Evolutionary conservation across 2,888 invertebrate species (phyloP).

Genomic region (Cataglyphis cursor): DNA sequence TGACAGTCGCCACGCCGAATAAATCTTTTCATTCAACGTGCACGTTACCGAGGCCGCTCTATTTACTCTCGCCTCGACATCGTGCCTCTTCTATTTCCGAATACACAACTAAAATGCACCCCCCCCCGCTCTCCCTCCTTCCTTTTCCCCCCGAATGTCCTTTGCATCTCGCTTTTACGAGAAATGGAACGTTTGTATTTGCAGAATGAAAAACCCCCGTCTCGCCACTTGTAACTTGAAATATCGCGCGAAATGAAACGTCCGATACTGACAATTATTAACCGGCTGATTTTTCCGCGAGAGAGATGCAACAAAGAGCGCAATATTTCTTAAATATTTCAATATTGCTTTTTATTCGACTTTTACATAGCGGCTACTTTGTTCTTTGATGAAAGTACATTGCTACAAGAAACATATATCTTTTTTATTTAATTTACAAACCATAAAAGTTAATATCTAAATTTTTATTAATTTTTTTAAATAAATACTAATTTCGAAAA

Average conservation of each 20-base stretch:
- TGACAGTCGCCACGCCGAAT: constrained; percentile 34
- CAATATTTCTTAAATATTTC: constrained; percentile 31
- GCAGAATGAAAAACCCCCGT: constrained; percentile 31
- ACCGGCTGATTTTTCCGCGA: constrained; percentile 23
- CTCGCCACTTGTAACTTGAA: constrained; percentile 44
- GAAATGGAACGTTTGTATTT: constrained; percentile 42
- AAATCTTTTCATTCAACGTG: constrained; percentile 53
- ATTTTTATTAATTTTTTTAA: constrained; percentile 7
- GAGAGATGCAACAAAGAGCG: not conserved
- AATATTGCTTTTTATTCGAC: constrained; percentile 19
- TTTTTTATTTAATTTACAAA: not conserved
- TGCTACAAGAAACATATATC: not conserved
- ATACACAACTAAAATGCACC: constrained; percentile 46
- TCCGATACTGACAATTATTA: constrained; percentile 52
- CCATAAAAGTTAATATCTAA: not conserved
- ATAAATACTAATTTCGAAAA: not conserved
- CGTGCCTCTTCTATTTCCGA: constrained; percentile 41
- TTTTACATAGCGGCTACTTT: not conserved
- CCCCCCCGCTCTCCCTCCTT: no score
- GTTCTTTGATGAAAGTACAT: not conserved
- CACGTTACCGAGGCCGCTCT: constrained; percentile 33
- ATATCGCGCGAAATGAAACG: constrained; percentile 47
- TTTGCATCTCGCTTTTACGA: constrained; percentile 53
- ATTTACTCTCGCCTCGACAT: constrained; percentile 53
- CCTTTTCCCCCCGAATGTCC: not conserved